Base-by-base conservation (phyloP, 2,888 invertebrate species). In the Drosophila affinis region DNA sequence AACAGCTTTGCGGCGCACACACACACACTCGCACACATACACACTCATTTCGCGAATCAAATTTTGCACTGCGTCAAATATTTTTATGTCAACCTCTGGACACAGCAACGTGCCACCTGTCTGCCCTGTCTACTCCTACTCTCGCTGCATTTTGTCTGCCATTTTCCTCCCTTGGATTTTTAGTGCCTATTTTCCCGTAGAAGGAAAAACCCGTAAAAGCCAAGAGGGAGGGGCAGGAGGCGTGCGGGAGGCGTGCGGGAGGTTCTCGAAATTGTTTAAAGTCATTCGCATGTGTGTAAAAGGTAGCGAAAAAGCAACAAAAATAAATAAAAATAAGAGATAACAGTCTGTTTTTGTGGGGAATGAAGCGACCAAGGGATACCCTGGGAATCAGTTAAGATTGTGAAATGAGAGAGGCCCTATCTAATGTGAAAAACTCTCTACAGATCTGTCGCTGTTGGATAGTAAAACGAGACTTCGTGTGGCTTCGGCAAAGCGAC, bases 281-380 rank as follows among this genome's bases (percentile, higher is more conserved):
- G 79, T 76, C 83, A 82, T 82, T 79, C 83, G 82, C 59, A 76
- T 14, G 14, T 79, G 76, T 82, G 82, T 51, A 81, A 75, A 78
- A 78, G 63, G 59, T 75, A 48, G 61, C 64, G 56, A 56, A 62
- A 52, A 34, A 47, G 63, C 65, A 72, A 72, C 44, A 70, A 46
- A 64, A 44, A 53, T 32, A 46, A 3, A 39, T 1, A 14, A 39
- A 39, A 39, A 39, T n/a, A 39, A 7, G 7, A n/a, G 39, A 39
- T 39, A 7, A n/a, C 14, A n/a, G 39, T 14, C 12, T 4, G 32
- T 1, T 32, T 0, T 0, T 10, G 32, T 4, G 32, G 32, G 32
- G 10, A 14, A 7, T 39, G n/a, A n/a, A 7, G 2, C 39, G 7
- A 39, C 14, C 14, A 6, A 2, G n/a, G 3, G 14, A 7, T 39